These are phyloP conservation scores for Theocolax elegans DNA, from an alignment of 1,140 invertebrate species.

Conservation along the genomic window DNA sequence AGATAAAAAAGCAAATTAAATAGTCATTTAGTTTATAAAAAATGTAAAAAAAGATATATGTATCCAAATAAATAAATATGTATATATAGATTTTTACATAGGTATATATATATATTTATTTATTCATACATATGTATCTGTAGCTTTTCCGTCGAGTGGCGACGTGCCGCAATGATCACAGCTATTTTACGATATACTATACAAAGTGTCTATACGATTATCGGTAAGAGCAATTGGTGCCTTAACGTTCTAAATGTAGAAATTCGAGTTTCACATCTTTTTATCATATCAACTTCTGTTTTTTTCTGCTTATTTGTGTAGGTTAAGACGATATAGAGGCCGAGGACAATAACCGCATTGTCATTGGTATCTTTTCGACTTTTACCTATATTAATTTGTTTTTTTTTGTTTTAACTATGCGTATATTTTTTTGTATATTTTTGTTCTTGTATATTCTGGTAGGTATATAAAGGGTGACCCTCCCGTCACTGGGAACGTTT, in stretches of 20 bases:
- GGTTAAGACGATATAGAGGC: not conserved
- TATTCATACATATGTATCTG: not conserved
- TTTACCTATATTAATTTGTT: not conserved
- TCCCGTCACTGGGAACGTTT: conserved; percentile 2
- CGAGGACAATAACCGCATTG: conserved; percentile 16
- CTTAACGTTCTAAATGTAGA: conserved; percentile 29
- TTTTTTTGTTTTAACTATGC: not conserved
- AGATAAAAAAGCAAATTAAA: conserved; percentile 17
- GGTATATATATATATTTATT: no score
- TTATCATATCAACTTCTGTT: conserved; percentile 13
- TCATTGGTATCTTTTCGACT: conserved; percentile 4
- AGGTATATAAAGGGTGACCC: conserved; percentile 21
- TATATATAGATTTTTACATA: no score
- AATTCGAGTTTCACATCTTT: conserved; percentile 27
- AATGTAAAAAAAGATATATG: conserved; percentile 26
- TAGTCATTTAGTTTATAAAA: conserved; percentile 8
- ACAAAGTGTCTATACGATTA: conserved; percentile 22
- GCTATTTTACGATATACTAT: conserved; percentile 42
- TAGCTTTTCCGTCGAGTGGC: conserved; percentile 18
- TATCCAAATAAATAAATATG: no score
- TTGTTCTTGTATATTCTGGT: conserved; percentile 4
- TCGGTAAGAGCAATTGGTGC: conserved; percentile 35
- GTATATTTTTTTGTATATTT: conserved; percentile 22
- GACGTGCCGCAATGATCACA: conserved; percentile 31
- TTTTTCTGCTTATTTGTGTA: no score